Percentiles rank a stretch among this genome's conserved stretches.
These are phyloP conservation scores for Engystomops pustulosus DNA, from an alignment of 2,113 vertebrate species.

Conservation along the genomic window DNA sequence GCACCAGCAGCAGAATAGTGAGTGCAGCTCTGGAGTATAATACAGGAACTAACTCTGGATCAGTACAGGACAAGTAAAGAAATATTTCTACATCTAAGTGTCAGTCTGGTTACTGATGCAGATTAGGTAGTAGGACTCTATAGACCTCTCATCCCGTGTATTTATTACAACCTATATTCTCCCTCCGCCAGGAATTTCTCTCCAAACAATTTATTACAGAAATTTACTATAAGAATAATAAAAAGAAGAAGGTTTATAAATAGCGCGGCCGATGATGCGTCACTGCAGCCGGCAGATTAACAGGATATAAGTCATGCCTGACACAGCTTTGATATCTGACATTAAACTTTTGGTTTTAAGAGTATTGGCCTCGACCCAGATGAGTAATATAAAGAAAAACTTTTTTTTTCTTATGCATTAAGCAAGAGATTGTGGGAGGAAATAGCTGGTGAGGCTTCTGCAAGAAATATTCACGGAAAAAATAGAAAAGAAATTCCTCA, in stretches of 20 bases:
- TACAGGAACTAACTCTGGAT: too few species aligned
- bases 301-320: slow-evolving; percentile 58
- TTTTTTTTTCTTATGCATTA: slow-evolving; percentile 63
- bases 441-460: slow-evolving; percentile 47
- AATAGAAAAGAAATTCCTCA: background rate
- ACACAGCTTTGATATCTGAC: slow-evolving; percentile 56
- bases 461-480: slow-evolving; percentile 6
- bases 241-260: slow-evolving; percentile 52
- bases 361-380: slow-evolving; percentile 62
- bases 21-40: too few species aligned
- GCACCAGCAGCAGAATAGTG: too few species aligned
- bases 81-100: too few species aligned
- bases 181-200: background rate
- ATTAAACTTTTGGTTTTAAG: slow-evolving; percentile 55
- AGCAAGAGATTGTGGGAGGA: slow-evolving; percentile 60
- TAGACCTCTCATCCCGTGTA: too few species aligned
- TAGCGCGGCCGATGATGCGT: background rate
- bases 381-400: slow-evolving; percentile 55
- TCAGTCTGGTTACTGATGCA: too few species aligned
- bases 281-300: background rate
- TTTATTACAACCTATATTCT: too few species aligned
- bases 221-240: slow-evolving; percentile 29
- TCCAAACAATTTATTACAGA: slow-evolving; percentile 6
- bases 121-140: too few species aligned
- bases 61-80: too few species aligned